phyloP scores from a whole-genome alignment of 2,888 invertebrate species.

The Loripinus fragilis region DNA sequence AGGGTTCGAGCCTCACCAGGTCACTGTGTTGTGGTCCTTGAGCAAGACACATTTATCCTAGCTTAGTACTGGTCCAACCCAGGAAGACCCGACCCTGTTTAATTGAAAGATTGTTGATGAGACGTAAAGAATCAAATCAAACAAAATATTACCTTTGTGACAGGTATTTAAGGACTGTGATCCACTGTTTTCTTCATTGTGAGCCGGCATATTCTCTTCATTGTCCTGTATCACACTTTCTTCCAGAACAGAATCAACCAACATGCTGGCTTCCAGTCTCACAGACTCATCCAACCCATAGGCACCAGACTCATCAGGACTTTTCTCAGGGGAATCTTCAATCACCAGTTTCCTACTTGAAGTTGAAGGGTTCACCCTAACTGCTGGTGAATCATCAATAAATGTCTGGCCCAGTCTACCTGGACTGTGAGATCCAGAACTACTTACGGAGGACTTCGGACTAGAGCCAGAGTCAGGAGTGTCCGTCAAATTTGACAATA shows the following conservation, averaged over 20 bases:
- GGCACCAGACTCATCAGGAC: neutral
- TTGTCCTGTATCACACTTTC: neutral
- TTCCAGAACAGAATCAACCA: slow-evolving; percentile 7
- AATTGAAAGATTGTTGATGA: no score
- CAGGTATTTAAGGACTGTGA: neutral
- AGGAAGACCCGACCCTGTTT: no score
- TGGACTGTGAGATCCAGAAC: slow-evolving; percentile 3
- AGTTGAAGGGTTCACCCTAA: neutral
- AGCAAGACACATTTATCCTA: no score
- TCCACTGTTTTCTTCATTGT: neutral
- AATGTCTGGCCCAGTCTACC: slow-evolving; percentile 24
- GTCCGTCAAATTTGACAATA: slow-evolving; percentile 39
- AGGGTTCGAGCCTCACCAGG: no score
- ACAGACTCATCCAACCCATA: neutral
- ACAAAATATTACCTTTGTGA: neutral
- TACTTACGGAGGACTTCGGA: slow-evolving; percentile 3
- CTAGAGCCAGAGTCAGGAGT: slow-evolving; percentile 23
- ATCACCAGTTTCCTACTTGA: neutral
- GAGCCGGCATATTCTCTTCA: neutral
- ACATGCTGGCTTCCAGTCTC: neutral
- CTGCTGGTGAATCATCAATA: slow-evolving; percentile 43
- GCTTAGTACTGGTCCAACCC: no score
- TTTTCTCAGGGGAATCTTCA: slow-evolving; percentile 9
- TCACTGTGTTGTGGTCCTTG: no score
- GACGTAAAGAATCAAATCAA: no score